phyloP scores from a whole-genome alignment of 2,797 vertebrate genomes.

The Mormyrops boulengeri region DNA sequence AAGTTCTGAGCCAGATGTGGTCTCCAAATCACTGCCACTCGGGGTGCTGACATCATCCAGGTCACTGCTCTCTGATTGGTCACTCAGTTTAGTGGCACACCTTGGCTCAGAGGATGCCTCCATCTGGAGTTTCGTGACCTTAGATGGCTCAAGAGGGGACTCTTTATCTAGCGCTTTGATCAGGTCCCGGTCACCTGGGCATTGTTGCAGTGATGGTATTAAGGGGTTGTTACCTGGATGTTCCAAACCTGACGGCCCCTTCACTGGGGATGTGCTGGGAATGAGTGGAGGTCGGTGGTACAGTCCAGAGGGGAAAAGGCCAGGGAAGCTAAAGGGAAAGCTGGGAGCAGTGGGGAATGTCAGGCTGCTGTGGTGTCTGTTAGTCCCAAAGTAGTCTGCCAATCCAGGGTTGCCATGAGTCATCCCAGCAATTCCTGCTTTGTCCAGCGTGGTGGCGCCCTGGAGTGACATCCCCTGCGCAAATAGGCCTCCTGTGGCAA shows the following conservation, averaged over 20 bases:
- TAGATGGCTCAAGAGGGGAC: conserved; percentile 68
- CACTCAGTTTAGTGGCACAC: conserved; percentile 81
- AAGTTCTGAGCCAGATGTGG: conserved; percentile 95
- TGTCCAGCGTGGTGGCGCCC: conserved; percentile 87
- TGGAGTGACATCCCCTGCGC: conserved; percentile 92
- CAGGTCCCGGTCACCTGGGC: conserved; percentile 83
- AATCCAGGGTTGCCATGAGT: conserved; percentile 86
- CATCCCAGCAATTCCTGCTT: conserved; percentile 84
- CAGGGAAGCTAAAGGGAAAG: conserved; percentile 97
- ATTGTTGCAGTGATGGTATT: conserved; percentile 78
- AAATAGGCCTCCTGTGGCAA: conserved; percentile 93
- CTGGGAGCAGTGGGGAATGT: conserved; percentile 91
- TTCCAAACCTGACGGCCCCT: conserved; percentile 67
- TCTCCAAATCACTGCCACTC: conserved; percentile 96
- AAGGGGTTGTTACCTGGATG: conserved; percentile 79
- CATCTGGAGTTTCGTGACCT: conserved; percentile 67
- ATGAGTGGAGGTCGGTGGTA: conserved; percentile 93
- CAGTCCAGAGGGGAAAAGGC: conserved; percentile 94
- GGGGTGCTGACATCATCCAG: conserved; percentile 95
- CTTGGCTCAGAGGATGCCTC: conserved; percentile 80
- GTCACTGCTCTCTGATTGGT: conserved; percentile 96
- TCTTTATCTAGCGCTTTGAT: conserved; percentile 90
- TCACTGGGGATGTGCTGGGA: conserved; percentile 82
- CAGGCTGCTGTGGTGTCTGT: conserved; percentile 89
- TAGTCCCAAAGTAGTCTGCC: conserved; percentile 97